Percentiles rank a stretch among this genome's conserved stretches.
These are phyloP conservation scores for Pantherophis vulpinus DNA, from an alignment of 2,797 vertebrate species.

Conservation along the genomic window DNA sequence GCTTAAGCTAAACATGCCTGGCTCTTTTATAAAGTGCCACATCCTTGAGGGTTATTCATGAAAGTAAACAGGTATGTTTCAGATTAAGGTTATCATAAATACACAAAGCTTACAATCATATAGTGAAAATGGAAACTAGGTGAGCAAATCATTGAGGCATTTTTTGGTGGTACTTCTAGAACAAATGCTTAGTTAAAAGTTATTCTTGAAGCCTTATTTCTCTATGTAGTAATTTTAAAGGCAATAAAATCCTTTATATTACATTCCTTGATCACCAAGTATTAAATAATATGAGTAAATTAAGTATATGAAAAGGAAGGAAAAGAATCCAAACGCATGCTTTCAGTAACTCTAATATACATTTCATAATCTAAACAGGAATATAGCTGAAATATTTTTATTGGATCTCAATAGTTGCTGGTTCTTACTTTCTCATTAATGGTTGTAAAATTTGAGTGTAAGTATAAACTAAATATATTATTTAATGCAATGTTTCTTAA, in stretches of 20 bases:
- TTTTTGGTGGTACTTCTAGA: not conserved
- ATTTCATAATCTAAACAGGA: not conserved
- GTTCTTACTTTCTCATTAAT: not conserved
- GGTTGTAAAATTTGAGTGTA: not conserved
- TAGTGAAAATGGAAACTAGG: not conserved
- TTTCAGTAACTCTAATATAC: not conserved
- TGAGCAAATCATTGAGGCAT: not conserved
- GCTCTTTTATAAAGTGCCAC: slow-evolving; percentile 52
- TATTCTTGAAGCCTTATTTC: not conserved
- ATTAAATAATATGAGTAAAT: not conserved
- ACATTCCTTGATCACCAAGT: not conserved
- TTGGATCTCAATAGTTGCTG: not conserved
- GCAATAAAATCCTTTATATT: not conserved
- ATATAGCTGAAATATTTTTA: not conserved
- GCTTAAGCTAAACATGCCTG: not conserved
- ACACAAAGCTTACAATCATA: not conserved
- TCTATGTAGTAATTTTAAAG: not conserved
- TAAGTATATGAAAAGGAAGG: not conserved
- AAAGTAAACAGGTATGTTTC: slow-evolving; percentile 30
- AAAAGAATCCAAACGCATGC: not conserved
- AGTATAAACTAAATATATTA: not conserved
- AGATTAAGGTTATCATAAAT: slow-evolving; percentile 33
- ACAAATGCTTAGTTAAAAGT: not conserved
- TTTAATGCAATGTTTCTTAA: not conserved
- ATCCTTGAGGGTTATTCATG: slow-evolving; percentile 48